A percentile compares a stretch with the other conserved stretches of the same genome.
Conservation (phyloP, 2,888 invertebrate species). For the Charanyca ferruginea region DNA sequence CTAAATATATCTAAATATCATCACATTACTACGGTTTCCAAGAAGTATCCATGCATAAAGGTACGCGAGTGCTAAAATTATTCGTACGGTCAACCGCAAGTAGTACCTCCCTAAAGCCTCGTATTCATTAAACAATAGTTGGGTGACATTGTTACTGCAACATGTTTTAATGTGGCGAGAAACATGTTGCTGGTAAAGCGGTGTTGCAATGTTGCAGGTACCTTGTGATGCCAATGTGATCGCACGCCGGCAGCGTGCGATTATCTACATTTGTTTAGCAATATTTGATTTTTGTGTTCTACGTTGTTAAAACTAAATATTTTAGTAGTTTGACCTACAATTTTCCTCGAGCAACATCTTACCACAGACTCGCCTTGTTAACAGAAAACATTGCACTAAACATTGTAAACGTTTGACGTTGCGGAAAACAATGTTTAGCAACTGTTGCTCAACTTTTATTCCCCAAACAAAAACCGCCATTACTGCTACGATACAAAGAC, state of each 20-base stretch:
- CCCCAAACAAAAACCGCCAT: not conserved
- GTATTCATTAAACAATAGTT: not conserved
- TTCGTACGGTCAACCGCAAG: conserved; percentile 63
- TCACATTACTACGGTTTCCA: conserved; percentile 56
- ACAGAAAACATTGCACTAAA: not conserved
- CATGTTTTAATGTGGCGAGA: not conserved
- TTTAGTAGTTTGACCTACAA: too few species aligned
- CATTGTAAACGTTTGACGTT: not conserved
- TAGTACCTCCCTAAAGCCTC: not conserved
- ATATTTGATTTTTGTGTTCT: too few species aligned
- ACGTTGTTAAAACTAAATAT: too few species aligned
- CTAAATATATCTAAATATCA: conserved; percentile 53
- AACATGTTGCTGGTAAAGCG: not conserved
- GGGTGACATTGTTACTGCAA: not conserved
- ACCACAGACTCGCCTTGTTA: too few species aligned
- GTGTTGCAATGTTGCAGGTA: not conserved
- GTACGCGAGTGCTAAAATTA: conserved; percentile 77
- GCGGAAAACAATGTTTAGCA: not conserved
- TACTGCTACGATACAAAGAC: not conserved
- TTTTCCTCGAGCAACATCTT: too few species aligned
- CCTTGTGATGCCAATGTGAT: too few species aligned
- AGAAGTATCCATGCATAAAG: conserved; percentile 62
- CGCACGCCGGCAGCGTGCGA: too few species aligned
- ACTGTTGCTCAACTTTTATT: not conserved
- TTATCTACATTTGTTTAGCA: too few species aligned